phyloP scores from a whole-genome alignment of 2,113 vertebrate species.

The Heloderma charlesbogerti region DNA sequence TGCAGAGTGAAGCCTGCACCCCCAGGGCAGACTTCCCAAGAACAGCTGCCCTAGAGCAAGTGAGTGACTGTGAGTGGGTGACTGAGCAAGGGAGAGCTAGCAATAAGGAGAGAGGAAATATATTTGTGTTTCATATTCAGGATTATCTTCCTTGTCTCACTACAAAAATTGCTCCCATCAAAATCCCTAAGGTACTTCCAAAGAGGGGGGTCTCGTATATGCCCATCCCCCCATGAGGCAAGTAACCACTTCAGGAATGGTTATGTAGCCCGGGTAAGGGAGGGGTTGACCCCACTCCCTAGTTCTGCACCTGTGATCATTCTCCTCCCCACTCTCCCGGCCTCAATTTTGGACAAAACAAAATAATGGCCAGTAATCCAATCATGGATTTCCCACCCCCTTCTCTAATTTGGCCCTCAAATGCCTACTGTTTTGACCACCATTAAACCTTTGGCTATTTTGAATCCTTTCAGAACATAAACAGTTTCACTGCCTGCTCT shows the following conservation, averaged over 20 bases:
- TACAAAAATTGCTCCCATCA: not conserved
- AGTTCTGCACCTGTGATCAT: not conserved
- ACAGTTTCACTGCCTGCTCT: not conserved
- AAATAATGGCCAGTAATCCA: not conserved
- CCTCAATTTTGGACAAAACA: not conserved
- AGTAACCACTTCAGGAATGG: not conserved
- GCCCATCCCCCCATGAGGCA: not conserved
- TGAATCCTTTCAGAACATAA: not conserved
- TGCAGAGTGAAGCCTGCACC: not conserved
- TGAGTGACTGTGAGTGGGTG: not conserved
- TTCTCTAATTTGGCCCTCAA: not conserved
- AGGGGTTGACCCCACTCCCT: not conserved
- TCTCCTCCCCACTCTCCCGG: not conserved
- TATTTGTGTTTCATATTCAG: not conserved
- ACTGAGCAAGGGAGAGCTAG: not conserved
- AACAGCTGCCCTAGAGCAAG: not conserved
- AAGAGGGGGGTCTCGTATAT: not conserved
- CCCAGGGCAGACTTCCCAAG: not conserved
- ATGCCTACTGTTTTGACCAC: not conserved
- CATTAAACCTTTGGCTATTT: not conserved
- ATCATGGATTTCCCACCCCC: not conserved
- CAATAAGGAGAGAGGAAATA: not conserved
- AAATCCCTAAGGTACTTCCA: not conserved
- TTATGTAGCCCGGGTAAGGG: not conserved
- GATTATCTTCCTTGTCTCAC: not conserved